Evolutionary conservation across 2,888 invertebrate genomes (phyloP).

Genomic region (Philhelius pedissequus): DNA sequence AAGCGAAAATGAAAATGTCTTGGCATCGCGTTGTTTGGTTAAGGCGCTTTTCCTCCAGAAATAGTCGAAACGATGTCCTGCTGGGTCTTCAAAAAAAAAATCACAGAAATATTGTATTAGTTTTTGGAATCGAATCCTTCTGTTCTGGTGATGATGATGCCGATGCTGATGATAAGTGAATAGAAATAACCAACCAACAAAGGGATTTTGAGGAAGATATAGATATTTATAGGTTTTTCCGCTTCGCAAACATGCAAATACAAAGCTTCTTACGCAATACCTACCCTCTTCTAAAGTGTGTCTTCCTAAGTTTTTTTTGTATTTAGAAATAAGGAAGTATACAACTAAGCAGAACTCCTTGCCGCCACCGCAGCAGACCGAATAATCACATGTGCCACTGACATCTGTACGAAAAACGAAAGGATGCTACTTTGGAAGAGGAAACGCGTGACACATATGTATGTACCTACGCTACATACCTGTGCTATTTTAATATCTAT

Average conservation of each 20-base stretch:
- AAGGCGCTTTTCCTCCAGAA: conserved; percentile 10
- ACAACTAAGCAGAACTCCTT: conserved; percentile 22
- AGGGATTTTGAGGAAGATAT: conserved; percentile 42
- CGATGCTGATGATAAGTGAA: conserved; percentile 52
- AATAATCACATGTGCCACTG: conserved; percentile 64
- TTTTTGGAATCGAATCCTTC: not conserved
- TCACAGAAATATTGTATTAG: not conserved
- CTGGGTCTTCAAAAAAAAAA: conserved; percentile 39
- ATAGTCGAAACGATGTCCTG: conserved; percentile 41
- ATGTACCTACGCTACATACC: conserved; percentile 2
- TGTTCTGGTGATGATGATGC: conserved; percentile 29
- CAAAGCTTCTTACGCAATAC: not conserved
- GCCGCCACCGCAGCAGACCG: not conserved
- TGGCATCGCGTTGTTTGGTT: conserved; percentile 47
- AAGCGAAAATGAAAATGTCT: conserved; percentile 61
- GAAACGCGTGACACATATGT: conserved; percentile 46
- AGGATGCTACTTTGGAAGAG: conserved; percentile 36
- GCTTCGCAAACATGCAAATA: conserved; percentile 55
- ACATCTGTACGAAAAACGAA: conserved; percentile 46
- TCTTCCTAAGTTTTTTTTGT: not conserved
- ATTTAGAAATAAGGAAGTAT: not conserved
- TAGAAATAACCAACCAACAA: conserved; percentile 36
- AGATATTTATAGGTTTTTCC: conserved; percentile 47
- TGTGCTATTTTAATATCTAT: conserved; percentile 60
- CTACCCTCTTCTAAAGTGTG: not conserved